These are phyloP conservation scores for Leptopilina boulardi DNA, from an alignment of 1,140 invertebrate species.

Conservation along the genomic window DNA sequence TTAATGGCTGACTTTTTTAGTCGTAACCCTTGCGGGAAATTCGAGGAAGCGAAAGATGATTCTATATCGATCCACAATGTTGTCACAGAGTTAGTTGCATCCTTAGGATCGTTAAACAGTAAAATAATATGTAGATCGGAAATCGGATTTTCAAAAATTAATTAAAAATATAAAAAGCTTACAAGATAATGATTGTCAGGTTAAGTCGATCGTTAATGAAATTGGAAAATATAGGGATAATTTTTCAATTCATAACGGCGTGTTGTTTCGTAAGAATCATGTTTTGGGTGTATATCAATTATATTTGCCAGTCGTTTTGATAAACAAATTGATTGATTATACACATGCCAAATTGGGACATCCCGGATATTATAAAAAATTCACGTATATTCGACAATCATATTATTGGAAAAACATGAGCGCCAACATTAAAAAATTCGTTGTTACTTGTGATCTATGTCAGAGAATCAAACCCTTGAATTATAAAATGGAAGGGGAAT, in stretches of 20 bases:
- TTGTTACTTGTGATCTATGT: slow-evolving; percentile 30
- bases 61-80: not conserved
- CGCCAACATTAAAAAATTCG: slow-evolving; percentile 24
- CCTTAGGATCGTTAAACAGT: no score
- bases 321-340: no score
- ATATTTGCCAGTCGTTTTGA: no score
- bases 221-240: no score
- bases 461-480: slow-evolving; percentile 27
- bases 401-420: slow-evolving; percentile 34
- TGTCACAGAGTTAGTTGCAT: no score
- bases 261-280: no score
- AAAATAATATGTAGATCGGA: no score
- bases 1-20: slow-evolving; percentile 28
- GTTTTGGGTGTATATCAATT: not conserved
- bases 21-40: not conserved
- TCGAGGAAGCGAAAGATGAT: not conserved
- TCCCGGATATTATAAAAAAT: slow-evolving; percentile 19
- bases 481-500: slow-evolving; percentile 27
- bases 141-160: not conserved
- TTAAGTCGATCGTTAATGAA: not conserved
- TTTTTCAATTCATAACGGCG: not conserved
- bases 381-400: slow-evolving; percentile 3
- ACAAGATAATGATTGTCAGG: not conserved
- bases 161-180: not conserved
- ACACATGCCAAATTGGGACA: not conserved